Percentiles rank a stretch among this genome's conserved stretches.
Evolutionary conservation across 2,888 invertebrate species (phyloP).

Genomic region (Lamellibrachia columna): DNA sequence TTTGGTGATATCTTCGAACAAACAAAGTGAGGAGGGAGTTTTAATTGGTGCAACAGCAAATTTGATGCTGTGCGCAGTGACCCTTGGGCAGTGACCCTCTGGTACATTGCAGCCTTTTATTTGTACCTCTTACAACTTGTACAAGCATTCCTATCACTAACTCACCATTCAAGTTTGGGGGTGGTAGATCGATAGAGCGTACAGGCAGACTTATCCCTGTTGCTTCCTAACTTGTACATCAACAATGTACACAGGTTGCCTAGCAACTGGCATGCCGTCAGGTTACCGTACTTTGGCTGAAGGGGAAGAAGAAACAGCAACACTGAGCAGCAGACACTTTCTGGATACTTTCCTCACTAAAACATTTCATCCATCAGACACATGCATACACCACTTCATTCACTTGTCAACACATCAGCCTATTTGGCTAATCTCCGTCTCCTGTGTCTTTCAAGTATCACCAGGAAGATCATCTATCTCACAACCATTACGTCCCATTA

Average conservation of each 20-base stretch:
- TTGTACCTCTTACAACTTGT: too few relatives aligned
- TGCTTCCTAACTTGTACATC: conserved; percentile 61
- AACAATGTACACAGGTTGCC: conserved; percentile 75
- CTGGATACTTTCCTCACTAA: too few relatives aligned
- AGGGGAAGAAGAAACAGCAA: conserved; percentile 1
- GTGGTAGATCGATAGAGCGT: conserved; percentile 30
- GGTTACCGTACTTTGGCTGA: conserved; percentile 55
- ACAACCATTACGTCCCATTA: too few relatives aligned
- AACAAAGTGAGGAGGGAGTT: neutral
- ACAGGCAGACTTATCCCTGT: conserved; percentile 32
- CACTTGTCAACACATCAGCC: too few relatives aligned
- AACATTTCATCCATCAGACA: too few relatives aligned
- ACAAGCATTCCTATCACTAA: neutral
- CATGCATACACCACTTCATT: too few relatives aligned
- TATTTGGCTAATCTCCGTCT: too few relatives aligned
- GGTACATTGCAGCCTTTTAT: too few relatives aligned
- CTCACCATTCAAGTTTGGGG: neutral
- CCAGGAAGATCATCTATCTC: too few relatives aligned
- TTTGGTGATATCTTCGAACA: too few relatives aligned
- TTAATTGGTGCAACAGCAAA: neutral
- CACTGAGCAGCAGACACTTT: neutral
- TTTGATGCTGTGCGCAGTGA: neutral
- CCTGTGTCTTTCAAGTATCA: too few relatives aligned
- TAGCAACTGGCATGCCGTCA: conserved; percentile 74
- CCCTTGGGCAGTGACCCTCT: neutral